A percentile compares a stretch with the other conserved stretches of the same genome.
These are phyloP conservation scores for Chaetogeoica ovagalla DNA, from an alignment of 2,888 invertebrate genomes.

Conservation along the genomic window DNA sequence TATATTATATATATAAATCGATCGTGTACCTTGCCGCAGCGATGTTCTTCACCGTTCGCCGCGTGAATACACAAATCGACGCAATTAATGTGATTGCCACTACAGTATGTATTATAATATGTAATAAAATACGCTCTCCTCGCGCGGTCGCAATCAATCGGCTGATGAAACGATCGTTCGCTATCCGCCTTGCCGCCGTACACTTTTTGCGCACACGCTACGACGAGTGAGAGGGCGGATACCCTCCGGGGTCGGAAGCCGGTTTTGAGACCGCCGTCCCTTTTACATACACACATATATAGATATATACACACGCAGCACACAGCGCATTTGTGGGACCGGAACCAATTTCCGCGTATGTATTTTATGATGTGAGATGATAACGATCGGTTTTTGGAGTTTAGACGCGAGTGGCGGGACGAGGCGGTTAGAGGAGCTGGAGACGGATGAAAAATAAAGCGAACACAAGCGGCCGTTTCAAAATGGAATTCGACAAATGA, in stretches of 20 bases:
- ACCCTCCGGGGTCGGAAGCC: constrained; percentile 13
- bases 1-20: no score
- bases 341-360: constrained; percentile 38
- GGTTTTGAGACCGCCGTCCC: constrained; percentile 15
- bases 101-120: no score
- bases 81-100: no score
- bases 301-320: neutral
- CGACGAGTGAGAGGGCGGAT: neutral
- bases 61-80: no score
- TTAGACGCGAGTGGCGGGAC: neutral
- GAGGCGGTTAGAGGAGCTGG: neutral
- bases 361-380: neutral
- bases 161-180: constrained; percentile 36
- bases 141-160: constrained; percentile 24
- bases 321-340: neutral
- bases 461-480: neutral
- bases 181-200: no score
- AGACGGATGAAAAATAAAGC: constrained; percentile 16
- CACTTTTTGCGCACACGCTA: no score
- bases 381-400: constrained; percentile 45
- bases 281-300: neutral
- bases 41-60: no score
- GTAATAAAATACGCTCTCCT: no score
- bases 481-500: constrained; percentile 47
- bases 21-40: no score